These are phyloP conservation scores for Schizothorax lantsangensis DNA, from an alignment of 2,797 vertebrate species.

Conservation along the genomic window DNA sequence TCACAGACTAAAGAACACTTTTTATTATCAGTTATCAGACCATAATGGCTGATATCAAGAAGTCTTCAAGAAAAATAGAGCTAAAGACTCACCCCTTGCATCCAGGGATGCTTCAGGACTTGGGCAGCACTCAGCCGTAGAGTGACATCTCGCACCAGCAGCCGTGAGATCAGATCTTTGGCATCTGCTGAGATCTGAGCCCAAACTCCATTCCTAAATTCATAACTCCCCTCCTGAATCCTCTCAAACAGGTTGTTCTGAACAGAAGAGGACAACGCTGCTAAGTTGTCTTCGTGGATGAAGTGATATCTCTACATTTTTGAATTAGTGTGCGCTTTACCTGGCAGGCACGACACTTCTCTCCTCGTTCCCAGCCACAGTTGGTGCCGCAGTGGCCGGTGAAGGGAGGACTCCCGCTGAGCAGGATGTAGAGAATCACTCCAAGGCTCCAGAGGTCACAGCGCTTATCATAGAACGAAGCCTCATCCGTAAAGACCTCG, in stretches of 20 bases:
- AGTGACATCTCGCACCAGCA: slow-evolving; percentile 93
- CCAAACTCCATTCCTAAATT: slow-evolving; percentile 96
- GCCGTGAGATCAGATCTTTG: slow-evolving; percentile 96
- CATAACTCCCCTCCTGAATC: slow-evolving; percentile 97
- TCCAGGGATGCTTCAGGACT: slow-evolving; percentile 92
- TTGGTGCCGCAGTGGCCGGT: slow-evolving; percentile 93
- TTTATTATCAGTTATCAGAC: neutral
- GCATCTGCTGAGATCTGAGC: slow-evolving; percentile 90
- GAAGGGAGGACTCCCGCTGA: slow-evolving; percentile 96
- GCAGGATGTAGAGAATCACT: slow-evolving; percentile 95
- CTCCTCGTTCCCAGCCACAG: slow-evolving; percentile 96
- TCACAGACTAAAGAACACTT: neutral
- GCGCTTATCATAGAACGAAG: slow-evolving; percentile 97
- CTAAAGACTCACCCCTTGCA: slow-evolving; percentile 88
- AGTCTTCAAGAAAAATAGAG: neutral
- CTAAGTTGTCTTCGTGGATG: neutral
- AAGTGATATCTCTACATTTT: neutral
- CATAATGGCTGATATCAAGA: neutral
- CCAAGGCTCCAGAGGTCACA: slow-evolving; percentile 98
- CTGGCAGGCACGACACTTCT: slow-evolving; percentile 93
- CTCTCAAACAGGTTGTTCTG: slow-evolving; percentile 95
- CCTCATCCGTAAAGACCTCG: slow-evolving; percentile 96
- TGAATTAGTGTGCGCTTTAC: slow-evolving; percentile 66
- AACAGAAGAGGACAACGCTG: slow-evolving; percentile 24
- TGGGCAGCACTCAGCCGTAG: slow-evolving; percentile 91